phyloP scores from a whole-genome alignment of 1,140 invertebrate species.

The Hypothenemus hampei region DNA sequence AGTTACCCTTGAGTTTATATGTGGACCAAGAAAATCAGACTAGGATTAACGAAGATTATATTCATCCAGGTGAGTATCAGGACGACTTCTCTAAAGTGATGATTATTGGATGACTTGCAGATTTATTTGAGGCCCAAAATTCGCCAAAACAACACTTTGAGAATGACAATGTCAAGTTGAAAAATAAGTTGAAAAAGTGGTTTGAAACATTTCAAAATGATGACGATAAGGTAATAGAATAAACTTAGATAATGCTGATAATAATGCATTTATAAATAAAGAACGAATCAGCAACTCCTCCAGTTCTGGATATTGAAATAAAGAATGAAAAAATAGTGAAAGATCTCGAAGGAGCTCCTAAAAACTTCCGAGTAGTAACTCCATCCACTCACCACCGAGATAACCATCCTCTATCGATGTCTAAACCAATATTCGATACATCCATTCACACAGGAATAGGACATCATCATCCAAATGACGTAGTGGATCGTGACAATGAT shows the following conservation, averaged over 20 bases:
- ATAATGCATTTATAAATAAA: no score
- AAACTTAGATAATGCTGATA: background rate
- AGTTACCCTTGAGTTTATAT: conserved; percentile 38
- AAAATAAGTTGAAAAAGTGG: conserved; percentile 28
- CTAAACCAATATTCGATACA: background rate
- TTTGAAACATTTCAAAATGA: conserved; percentile 16
- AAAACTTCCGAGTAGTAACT: conserved; percentile 34
- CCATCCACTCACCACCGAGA: conserved; percentile 18
- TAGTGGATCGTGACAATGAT: conserved; percentile 2
- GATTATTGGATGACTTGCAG: conserved; percentile 4
- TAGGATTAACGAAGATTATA: conserved; percentile 17
- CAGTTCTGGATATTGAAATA: conserved; percentile 18
- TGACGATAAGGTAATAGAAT: conserved; percentile 10
- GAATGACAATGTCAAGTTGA: conserved; percentile 20
- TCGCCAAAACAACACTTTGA: conserved; percentile 19
- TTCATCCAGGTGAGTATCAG: conserved; percentile 19
- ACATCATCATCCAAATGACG: conserved; percentile 18
- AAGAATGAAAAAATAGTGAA: conserved; percentile 36
- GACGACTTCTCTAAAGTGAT: background rate
- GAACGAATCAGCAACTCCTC: conserved; percentile 1
- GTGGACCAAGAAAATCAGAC: conserved; percentile 19
- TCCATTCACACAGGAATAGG: conserved; percentile 38
- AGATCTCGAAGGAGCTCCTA: conserved; percentile 32
- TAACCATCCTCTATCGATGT: background rate
- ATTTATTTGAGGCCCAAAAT: conserved; percentile 21